Base-by-base conservation (phyloP, 2,888 invertebrate genomes). In the Lordiphosa andalusiaca region DNA sequence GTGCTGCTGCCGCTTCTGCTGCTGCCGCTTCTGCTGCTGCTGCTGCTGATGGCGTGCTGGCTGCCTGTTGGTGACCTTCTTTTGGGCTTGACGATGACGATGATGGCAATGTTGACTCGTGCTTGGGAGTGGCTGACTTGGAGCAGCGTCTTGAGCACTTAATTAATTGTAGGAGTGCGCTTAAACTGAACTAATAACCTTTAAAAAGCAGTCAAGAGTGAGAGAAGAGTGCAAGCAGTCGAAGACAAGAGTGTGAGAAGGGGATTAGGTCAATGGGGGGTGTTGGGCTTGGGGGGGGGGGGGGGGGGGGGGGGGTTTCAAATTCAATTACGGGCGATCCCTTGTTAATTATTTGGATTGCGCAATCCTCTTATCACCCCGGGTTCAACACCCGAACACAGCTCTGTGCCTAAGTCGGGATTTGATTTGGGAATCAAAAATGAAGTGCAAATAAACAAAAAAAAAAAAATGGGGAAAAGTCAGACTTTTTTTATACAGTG, bases 101-200 rank as follows among this genome's bases (percentile, higher is more conserved):
- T 59, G 51, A 56, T 39, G 58, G 33, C 40, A 53, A 56, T 38
- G 70, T 53, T 40, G 50, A 42, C 66, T 47, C 23, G 25, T 54
- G 49, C 42, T 39, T 52, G 64, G 71, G 71, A 70, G 70, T 68
- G 77, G 56, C 61, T 44, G 19, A 51, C 62, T 63, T 61, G 63
- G 36, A 48, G 52, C 36, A 69, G 52, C 74, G 65, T 73, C 82
- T 73, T 71, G 67, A 77, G 78, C 74, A 81, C 83, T 84, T 80
- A 80, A 80, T 80, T 80, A 78, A 81, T 84, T 82, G 83, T 84
- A 66, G 69, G 71, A 83, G 72, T 72, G 78, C 62, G 72, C 78
- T 78, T 70, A 74, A 78, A 67, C 74, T 77, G 70, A 84, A 84
- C 80, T 82, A 81, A 80, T 73, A 78, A 84, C 83, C 75, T 78